These are phyloP conservation scores for Ictalurus furcatus DNA, from an alignment of 2,113 vertebrate species.

Conservation along the genomic window DNA sequence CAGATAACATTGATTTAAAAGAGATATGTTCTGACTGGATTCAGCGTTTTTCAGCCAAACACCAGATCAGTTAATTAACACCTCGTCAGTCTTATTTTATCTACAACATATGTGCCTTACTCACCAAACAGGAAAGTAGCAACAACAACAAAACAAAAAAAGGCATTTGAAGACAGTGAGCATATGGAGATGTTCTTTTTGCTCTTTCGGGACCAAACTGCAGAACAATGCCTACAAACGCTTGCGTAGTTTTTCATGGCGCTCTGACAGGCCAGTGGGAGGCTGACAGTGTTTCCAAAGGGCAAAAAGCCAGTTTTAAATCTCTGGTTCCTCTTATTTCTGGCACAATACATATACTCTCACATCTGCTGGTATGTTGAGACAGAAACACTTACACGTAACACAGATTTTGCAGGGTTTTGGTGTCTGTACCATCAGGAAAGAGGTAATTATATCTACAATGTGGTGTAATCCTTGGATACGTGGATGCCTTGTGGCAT, in stretches of 20 bases:
- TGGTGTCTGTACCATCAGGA: background rate
- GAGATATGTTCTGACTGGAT: background rate
- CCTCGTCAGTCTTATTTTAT: conserved; percentile 5
- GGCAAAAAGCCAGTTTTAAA: conserved; percentile 36
- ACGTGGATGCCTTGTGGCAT: conserved; percentile 15
- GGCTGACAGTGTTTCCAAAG: conserved; percentile 23
- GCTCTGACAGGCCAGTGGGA: conserved; percentile 39
- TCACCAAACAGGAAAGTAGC: background rate
- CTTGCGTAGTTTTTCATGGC: conserved; percentile 16
- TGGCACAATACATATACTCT: conserved; percentile 10
- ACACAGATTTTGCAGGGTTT: background rate
- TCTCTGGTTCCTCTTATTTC: conserved; percentile 5
- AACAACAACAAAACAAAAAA: background rate
- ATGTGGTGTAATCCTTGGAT: background rate
- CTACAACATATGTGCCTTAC: background rate
- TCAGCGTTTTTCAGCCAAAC: background rate
- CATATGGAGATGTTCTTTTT: conserved; percentile 26
- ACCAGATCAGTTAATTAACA: too few relatives aligned
- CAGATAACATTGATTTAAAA: background rate
- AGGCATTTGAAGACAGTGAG: background rate
- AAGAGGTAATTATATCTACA: background rate
- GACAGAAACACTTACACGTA: background rate
- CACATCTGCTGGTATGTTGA: background rate
- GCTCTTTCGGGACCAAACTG: conserved; percentile 11
- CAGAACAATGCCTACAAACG: conserved; percentile 12